These are phyloP conservation scores for Colistium nudipinnis DNA, from an alignment of 2,113 vertebrate genomes.

Conservation along the genomic window DNA sequence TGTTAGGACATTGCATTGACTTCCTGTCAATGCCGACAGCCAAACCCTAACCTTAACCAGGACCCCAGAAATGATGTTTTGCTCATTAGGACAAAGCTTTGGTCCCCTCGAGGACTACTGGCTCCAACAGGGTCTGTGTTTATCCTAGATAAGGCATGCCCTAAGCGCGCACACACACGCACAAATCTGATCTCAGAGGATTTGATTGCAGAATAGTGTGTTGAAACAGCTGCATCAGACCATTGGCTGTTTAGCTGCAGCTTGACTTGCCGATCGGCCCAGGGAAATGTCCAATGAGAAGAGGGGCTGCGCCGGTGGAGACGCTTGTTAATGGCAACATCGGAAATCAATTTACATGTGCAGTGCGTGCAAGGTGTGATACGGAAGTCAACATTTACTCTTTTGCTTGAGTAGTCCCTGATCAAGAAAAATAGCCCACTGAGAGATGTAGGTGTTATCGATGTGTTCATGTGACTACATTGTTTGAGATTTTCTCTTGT, in stretches of 20 bases:
- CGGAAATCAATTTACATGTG: slow-evolving; percentile 79
- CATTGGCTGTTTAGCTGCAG: slow-evolving; percentile 27
- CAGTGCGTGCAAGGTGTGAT: slow-evolving; percentile 40
- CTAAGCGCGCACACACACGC: neutral
- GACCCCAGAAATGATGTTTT: neutral
- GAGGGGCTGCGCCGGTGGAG: slow-evolving; percentile 52
- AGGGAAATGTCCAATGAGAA: slow-evolving; percentile 70
- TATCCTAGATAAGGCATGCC: neutral
- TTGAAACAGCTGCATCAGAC: slow-evolving; percentile 46
- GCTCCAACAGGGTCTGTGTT: neutral
- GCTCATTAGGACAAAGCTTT: neutral
- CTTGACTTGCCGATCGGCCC: slow-evolving; percentile 26
- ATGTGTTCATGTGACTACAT: slow-evolving; percentile 32
- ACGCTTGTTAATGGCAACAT: slow-evolving; percentile 69
- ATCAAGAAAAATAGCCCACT: slow-evolving; percentile 29
- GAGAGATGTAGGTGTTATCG: slow-evolving; percentile 31
- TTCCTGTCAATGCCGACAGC: neutral
- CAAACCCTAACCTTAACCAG: neutral
- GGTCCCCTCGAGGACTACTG: neutral
- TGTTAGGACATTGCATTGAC: neutral
- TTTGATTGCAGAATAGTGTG: slow-evolving; percentile 29
- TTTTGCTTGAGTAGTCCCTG: slow-evolving; percentile 15
- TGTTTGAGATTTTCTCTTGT: slow-evolving; percentile 37
- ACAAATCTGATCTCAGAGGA: slow-evolving; percentile 33
- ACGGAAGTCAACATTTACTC: slow-evolving; percentile 63